These are phyloP conservation scores for Sycophaga agraensis DNA, from an alignment of 1,140 invertebrate species.

Conservation along the genomic window DNA sequence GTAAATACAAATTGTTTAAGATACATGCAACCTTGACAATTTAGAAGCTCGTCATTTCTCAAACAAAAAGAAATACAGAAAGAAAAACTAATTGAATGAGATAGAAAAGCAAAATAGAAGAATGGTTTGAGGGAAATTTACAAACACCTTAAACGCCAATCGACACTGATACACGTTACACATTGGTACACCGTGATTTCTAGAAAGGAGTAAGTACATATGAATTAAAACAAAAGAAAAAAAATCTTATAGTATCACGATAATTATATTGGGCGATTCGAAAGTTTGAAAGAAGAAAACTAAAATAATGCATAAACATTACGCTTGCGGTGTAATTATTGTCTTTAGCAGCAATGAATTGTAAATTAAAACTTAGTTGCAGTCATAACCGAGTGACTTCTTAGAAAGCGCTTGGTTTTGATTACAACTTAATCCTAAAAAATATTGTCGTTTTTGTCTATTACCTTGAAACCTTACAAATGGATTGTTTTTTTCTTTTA, in stretches of 20 bases:
- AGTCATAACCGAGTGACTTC: slow-evolving; percentile 28
- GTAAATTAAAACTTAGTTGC: slow-evolving; percentile 33
- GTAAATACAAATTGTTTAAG: not conserved
- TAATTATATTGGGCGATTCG: slow-evolving; percentile 22
- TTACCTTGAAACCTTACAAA: not conserved
- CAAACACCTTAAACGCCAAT: not conserved
- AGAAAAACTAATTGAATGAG: not conserved
- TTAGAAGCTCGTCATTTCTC: slow-evolving; percentile 8
- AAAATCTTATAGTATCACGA: slow-evolving; percentile 20
- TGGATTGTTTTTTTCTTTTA: no score
- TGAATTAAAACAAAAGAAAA: slow-evolving; percentile 1
- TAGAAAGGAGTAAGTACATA: slow-evolving; percentile 13
- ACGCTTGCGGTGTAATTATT: slow-evolving; percentile 34
- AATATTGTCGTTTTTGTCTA: slow-evolving; percentile 9
- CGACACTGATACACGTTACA: slow-evolving; percentile 3
- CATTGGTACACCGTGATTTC: slow-evolving; percentile 14
- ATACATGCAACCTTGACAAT: not conserved
- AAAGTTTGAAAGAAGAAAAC: slow-evolving; percentile 24
- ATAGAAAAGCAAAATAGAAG: not conserved
- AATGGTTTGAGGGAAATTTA: not conserved
- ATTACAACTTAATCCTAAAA: slow-evolving; percentile 29
- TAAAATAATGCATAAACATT: slow-evolving; percentile 30
- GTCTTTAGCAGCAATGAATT: slow-evolving; percentile 37
- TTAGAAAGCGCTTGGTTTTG: slow-evolving; percentile 24
- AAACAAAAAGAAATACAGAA: not conserved